phyloP scores from a whole-genome alignment of 2,113 vertebrate species.

The Spheniscus mendiculus region DNA sequence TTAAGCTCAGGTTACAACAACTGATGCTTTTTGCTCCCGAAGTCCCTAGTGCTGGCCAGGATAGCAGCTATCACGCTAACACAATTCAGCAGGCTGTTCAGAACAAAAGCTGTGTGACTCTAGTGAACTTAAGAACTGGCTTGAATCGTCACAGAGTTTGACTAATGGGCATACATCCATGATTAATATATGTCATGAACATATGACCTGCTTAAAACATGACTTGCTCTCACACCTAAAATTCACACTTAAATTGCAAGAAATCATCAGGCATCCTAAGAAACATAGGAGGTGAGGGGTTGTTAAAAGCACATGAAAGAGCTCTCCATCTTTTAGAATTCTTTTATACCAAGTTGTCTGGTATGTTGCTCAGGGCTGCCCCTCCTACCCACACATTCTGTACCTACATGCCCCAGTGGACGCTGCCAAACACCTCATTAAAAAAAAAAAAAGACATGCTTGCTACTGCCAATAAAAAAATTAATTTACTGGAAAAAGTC shows the following conservation, averaged over 20 bases:
- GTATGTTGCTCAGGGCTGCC: constrained; percentile 41
- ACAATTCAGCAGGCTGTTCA: neutral
- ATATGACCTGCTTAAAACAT: neutral
- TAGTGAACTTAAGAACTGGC: neutral
- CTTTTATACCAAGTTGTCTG: neutral
- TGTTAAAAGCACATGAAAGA: neutral
- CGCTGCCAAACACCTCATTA: constrained; percentile 14
- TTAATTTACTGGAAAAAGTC: neutral
- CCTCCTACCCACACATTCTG: constrained; percentile 14
- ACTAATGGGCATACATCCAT: neutral
- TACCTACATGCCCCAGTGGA: constrained; percentile 12
- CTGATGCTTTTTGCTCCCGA: neutral
- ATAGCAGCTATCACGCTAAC: neutral
- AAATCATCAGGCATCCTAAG: neutral
- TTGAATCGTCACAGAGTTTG: neutral
- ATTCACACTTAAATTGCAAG: neutral
- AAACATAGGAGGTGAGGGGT: neutral
- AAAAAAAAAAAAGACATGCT: neutral
- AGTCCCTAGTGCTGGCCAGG: neutral
- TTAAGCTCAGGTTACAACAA: neutral
- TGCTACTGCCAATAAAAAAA: neutral
- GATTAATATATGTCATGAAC: neutral
- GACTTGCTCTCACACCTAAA: neutral
- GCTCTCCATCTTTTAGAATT: neutral
- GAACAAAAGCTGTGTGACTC: neutral